These are phyloP conservation scores for Leptoteleia sp. DNA, from an alignment of 1,140 invertebrate species.

Conservation along the genomic window DNA sequence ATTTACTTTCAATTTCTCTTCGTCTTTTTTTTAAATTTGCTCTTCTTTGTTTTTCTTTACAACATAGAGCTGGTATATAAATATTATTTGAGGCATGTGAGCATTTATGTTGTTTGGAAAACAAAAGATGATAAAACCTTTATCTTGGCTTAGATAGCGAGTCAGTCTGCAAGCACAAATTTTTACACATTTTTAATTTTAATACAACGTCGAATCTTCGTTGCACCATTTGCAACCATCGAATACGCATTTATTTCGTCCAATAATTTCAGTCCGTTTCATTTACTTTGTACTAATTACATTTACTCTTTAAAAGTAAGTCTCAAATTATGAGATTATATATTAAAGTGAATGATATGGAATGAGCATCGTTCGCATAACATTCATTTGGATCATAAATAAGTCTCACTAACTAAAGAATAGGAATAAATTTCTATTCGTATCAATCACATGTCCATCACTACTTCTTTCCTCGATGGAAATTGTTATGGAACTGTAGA, in stretches of 20 bases:
- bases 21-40: too few species aligned
- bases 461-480: too few species aligned
- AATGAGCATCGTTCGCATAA: too few species aligned
- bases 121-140: slow-evolving; percentile 10
- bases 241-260: slow-evolving; percentile 21
- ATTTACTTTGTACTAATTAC: slow-evolving; percentile 4
- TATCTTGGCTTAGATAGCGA: slow-evolving; percentile 26
- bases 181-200: slow-evolving; percentile 5
- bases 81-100: slow-evolving; percentile 16
- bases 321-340: too few species aligned
- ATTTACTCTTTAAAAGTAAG: too few species aligned
- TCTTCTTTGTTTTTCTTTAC: slow-evolving; percentile 37
- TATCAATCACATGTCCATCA: too few species aligned
- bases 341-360: too few species aligned
- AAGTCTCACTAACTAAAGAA: too few species aligned
- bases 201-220: slow-evolving; percentile 1
- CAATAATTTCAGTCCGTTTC: slow-evolving; percentile 20
- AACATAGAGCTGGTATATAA: slow-evolving; percentile 27
- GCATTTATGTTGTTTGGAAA: slow-evolving; percentile 8
- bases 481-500: too few species aligned
- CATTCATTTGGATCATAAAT: too few species aligned
- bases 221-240: slow-evolving; percentile 5
- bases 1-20: not conserved
- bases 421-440: too few species aligned
- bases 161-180: slow-evolving; percentile 47